These are phyloP conservation scores for Eumeta japonica DNA, from an alignment of 1,140 invertebrate genomes.

Conservation along the genomic window DNA sequence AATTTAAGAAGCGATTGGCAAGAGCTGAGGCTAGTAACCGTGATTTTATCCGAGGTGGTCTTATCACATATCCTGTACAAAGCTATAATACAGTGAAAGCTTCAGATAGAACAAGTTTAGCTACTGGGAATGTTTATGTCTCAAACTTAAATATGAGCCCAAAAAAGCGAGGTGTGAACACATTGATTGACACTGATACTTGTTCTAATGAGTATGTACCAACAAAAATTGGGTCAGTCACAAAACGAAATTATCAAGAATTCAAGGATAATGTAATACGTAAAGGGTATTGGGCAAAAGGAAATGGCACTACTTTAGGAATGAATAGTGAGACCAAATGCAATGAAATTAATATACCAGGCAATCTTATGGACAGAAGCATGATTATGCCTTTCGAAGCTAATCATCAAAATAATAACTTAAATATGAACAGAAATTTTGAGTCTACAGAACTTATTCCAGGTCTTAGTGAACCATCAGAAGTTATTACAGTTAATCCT, in stretches of 20 bases:
- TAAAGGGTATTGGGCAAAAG: conserved; percentile 49
- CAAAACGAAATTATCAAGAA: conserved; percentile 49
- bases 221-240: conserved; percentile 40
- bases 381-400: too few relatives aligned
- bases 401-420: too few relatives aligned
- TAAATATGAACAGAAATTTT: too few relatives aligned
- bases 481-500: too few relatives aligned
- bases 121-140: conserved; percentile 43
- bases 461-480: too few relatives aligned
- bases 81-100: conserved; percentile 37
- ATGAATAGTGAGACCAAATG: too few relatives aligned
- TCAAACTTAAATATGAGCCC: conserved; percentile 37
- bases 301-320: conserved; percentile 25
- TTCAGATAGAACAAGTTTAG: conserved; percentile 33
- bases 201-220: conserved; percentile 51
- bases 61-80: too few relatives aligned
- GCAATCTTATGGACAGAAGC: too few relatives aligned
- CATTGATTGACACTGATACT: conserved; percentile 28
- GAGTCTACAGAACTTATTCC: too few relatives aligned
- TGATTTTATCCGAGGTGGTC: too few relatives aligned
- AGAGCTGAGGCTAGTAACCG: too few relatives aligned
- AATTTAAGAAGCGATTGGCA: conserved; percentile 17
- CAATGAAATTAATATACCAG: too few relatives aligned
- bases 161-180: conserved; percentile 20
- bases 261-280: conserved; percentile 50